These are phyloP conservation scores for Aphodius sticticus DNA, from an alignment of 2,888 invertebrate species.

Conservation along the genomic window DNA sequence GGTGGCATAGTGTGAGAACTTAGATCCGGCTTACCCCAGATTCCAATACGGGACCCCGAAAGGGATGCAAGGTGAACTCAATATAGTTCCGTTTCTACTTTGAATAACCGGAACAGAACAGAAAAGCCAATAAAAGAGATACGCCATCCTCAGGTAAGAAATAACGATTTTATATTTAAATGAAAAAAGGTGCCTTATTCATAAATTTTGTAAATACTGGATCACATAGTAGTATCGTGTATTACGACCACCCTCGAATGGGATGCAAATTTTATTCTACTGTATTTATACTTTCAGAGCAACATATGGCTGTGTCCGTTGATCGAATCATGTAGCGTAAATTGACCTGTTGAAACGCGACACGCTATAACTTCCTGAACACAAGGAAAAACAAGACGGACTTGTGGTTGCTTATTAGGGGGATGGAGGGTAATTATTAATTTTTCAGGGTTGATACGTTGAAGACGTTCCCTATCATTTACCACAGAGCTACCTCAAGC, in stretches of 20 bases:
- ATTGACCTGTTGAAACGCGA: background rate
- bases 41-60: conserved; percentile 22
- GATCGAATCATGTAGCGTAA: background rate
- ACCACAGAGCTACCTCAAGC: background rate
- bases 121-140: background rate
- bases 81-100: conserved; percentile 9
- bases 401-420: background rate
- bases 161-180: background rate
- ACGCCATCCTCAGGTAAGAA: background rate
- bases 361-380: background rate
- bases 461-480: conserved; percentile 4
- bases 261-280: background rate
- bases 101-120: conserved; percentile 14
- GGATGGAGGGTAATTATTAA: background rate
- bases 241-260: background rate
- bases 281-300: background rate
- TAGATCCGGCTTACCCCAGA: conserved; percentile 13
- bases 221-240: no score
- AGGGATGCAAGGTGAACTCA: conserved; percentile 13
- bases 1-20: conserved; percentile 7
- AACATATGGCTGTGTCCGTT: background rate
- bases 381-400: background rate
- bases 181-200: background rate
- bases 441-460: background rate
- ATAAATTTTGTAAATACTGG: background rate